Evolutionary conservation across 2,113 vertebrate species (phyloP).

Genomic region (Cygnus atratus): DNA sequence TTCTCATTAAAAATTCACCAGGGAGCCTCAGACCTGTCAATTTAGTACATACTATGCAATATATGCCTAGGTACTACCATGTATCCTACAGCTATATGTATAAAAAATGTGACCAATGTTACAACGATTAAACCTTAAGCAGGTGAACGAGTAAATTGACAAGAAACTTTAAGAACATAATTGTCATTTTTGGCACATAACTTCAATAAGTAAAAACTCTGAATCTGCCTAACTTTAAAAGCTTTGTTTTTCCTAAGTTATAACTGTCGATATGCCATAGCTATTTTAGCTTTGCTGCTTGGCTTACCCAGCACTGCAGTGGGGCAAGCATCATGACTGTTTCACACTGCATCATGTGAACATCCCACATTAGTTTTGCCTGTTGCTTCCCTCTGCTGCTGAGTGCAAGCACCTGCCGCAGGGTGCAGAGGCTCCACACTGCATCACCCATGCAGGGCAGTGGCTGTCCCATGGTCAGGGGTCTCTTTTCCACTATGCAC

Average conservation of each 20-base stretch:
- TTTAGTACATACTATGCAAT: neutral
- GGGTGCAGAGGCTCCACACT: neutral
- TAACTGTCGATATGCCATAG: rapidly evolving
- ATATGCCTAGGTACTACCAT: neutral
- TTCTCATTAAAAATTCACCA: neutral
- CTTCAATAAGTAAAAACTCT: neutral
- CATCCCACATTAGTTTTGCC: neutral
- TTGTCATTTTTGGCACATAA: neutral
- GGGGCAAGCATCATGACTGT: too few relatives aligned
- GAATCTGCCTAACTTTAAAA: neutral
- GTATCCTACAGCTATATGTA: neutral
- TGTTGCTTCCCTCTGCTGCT: neutral
- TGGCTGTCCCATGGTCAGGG: neutral
- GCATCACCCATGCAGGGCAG: too few relatives aligned
- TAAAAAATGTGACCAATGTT: neutral
- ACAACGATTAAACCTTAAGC: neutral
- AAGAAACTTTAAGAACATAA: neutral
- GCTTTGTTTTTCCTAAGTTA: neutral
- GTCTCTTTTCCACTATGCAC: rapidly evolving
- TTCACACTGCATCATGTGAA: neutral
- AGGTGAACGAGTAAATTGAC: neutral
- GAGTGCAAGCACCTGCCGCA: too few relatives aligned
- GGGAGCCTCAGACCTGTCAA: neutral
- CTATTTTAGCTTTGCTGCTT: neutral
- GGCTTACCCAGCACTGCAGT: neutral